These are phyloP conservation scores for Orthosia cruda DNA, from an alignment of 2,888 invertebrate genomes.

Conservation along the genomic window DNA sequence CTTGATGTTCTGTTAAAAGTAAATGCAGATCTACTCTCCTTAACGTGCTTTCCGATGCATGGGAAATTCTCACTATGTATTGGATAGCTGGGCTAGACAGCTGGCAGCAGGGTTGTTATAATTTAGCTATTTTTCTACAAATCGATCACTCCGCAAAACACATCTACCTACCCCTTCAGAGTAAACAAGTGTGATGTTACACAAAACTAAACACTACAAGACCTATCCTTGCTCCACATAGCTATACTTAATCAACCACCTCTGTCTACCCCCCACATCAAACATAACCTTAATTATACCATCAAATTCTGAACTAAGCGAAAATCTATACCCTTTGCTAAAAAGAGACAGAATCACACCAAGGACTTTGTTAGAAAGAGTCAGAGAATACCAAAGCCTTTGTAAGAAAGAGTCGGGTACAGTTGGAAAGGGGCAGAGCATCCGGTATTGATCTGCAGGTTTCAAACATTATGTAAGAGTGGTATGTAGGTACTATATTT, in stretches of 20 bases:
- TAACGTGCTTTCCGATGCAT: no score
- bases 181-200: neutral
- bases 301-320: conserved; percentile 51
- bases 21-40: no score
- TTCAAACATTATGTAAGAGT: conserved; percentile 52
- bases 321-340: conserved; percentile 63
- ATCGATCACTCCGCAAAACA: no score
- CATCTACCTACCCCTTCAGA: no score
- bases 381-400: conserved; percentile 23
- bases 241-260: neutral
- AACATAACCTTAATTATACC: conserved; percentile 25
- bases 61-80: no score
- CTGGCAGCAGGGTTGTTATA: no score
- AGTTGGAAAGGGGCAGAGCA: conserved; percentile 56
- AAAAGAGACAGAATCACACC: conserved; percentile 33
- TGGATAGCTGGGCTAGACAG: no score
- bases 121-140: no score
- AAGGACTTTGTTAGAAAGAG: conserved; percentile 49
- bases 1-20: no score
- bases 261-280: conserved; percentile 1
- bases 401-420: conserved; percentile 52
- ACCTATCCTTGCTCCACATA: neutral
- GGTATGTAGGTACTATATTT: conserved; percentile 35
- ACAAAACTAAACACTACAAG: neutral
- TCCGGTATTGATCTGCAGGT: conserved; percentile 72